A percentile compares a stretch with the other conserved stretches of the same genome.
Evolutionary conservation across 2,113 vertebrate species (phyloP).

Genomic region (Plectropomus leopardus): DNA sequence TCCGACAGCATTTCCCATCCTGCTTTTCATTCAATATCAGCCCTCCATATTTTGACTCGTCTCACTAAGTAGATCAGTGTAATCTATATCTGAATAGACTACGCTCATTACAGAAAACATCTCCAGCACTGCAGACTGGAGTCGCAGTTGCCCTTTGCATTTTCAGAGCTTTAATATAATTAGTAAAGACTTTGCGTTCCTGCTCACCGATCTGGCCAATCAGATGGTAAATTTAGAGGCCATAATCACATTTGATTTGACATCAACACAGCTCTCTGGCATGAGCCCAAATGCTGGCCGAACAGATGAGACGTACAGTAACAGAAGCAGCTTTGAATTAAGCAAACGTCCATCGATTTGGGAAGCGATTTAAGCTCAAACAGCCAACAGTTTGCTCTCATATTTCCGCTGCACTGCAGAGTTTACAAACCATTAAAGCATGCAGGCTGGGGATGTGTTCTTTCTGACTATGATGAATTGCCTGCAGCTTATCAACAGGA

Average conservation of each 20-base stretch:
- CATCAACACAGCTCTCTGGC: slow-evolving; percentile 66
- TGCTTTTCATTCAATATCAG: neutral
- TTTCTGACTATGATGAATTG: slow-evolving; percentile 81
- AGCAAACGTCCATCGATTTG: slow-evolving; percentile 24
- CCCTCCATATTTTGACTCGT: slow-evolving; percentile 13
- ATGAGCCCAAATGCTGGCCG: neutral
- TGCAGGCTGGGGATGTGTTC: slow-evolving; percentile 53
- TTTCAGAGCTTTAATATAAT: slow-evolving; percentile 57
- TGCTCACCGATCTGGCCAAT: slow-evolving; percentile 67
- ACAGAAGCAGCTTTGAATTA: slow-evolving; percentile 24
- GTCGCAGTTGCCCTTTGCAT: slow-evolving; percentile 59
- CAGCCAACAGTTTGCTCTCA: slow-evolving; percentile 18
- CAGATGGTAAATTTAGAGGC: slow-evolving; percentile 62
- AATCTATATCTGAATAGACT: slow-evolving; percentile 31
- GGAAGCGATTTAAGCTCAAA: neutral
- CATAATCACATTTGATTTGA: slow-evolving; percentile 74
- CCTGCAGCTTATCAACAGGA: slow-evolving; percentile 79
- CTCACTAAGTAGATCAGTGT: slow-evolving; percentile 27
- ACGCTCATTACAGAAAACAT: slow-evolving; percentile 4
- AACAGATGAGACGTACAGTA: slow-evolving; percentile 23
- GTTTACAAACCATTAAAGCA: slow-evolving; percentile 55
- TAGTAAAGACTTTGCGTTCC: slow-evolving; percentile 57
- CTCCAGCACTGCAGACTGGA: slow-evolving; percentile 27
- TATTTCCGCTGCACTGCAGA: slow-evolving; percentile 52
- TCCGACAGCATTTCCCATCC: neutral